Evolutionary conservation across 2,797 vertebrate genomes (phyloP), one percentile per base, ranked within the genome.

Genomic region (Takifugu ocellatus): DNA sequence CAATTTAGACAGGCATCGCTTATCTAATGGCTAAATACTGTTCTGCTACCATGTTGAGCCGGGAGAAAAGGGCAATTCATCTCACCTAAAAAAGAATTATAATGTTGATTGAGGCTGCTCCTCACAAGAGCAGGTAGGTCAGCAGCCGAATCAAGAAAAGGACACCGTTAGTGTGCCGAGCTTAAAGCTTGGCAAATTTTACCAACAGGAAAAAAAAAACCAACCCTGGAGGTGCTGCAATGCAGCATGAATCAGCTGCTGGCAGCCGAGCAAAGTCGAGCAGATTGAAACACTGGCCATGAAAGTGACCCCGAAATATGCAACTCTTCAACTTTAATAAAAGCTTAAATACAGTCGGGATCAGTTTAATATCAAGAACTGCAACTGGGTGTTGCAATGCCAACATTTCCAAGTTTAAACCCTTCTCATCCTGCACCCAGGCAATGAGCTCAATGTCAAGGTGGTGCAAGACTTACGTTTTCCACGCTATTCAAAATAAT

Each of bases 181-280:
- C 59, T 61, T 57, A 55, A 63, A 66, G 73, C 72, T 78, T 83
- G 81, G 78, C 81, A 83, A 75, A 85, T 68, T 61, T 65, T 26
- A 59, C 57, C 26, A 52, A 52, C 26, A 5, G 21, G 26, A 25
- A 45, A 25, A 42, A 21, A 58, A 51, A 61, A 63, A 61, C 2
- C 48, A 27, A 16, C 33, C 60, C 59, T 59, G 7, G 36, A 71
- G 70, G 51, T 84, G 69, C 85, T 85, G 88, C 85, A 87, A 51
- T 84, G 84, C 89, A 88, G 88, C 81, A 89, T 89, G 86, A 91
- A 88, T 90, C 88, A 90, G 88, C 89, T 89, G 70, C 59, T 88
- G 81, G 81, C 84, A 78, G 25, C 55, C 15, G 6, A 53, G 56
- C 63, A 21, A 57, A 54, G 47, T 71, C 70, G 43, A 59, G 68